Percentiles rank a stretch among this genome's conserved stretches.
phyloP scores from a whole-genome alignment of 2,797 vertebrate species.

The Mormyrops boulengeri region DNA sequence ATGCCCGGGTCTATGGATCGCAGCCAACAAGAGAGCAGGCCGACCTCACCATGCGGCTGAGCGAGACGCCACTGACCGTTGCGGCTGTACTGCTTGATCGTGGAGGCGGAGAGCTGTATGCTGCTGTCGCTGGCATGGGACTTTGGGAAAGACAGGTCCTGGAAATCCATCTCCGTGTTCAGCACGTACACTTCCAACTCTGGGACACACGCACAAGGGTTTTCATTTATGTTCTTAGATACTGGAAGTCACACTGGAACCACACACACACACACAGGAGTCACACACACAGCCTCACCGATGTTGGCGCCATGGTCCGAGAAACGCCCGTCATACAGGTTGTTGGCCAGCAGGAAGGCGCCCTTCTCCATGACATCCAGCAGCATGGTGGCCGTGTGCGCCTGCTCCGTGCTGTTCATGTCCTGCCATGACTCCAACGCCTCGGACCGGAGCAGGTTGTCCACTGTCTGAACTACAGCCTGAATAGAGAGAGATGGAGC shows the following conservation, averaged over 20 bases:
- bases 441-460: slow-evolving; percentile 81
- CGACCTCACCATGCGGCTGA: neutral
- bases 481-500: slow-evolving; percentile 34
- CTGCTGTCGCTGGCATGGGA: slow-evolving; percentile 75
- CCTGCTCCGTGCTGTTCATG: slow-evolving; percentile 89
- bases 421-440: slow-evolving; percentile 87
- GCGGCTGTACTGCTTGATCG: slow-evolving; percentile 91
- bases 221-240: slow-evolving; percentile 6
- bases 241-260: neutral
- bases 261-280: neutral
- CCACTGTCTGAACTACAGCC: slow-evolving; percentile 89
- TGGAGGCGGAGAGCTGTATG: slow-evolving; percentile 86
- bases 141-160: slow-evolving; percentile 84
- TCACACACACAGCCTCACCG: slow-evolving; percentile 47
- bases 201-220: slow-evolving; percentile 38
- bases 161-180: slow-evolving; percentile 82
- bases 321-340: slow-evolving; percentile 78
- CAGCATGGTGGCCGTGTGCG: slow-evolving; percentile 90
- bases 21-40: neutral
- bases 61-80: slow-evolving; percentile 68
- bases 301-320: slow-evolving; percentile 60
- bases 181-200: slow-evolving; percentile 85
- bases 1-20: neutral
- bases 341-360: slow-evolving; percentile 87
- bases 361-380: slow-evolving; percentile 88